phyloP scores from a whole-genome alignment of 2,888 invertebrate genomes.

The Leucania comma region DNA sequence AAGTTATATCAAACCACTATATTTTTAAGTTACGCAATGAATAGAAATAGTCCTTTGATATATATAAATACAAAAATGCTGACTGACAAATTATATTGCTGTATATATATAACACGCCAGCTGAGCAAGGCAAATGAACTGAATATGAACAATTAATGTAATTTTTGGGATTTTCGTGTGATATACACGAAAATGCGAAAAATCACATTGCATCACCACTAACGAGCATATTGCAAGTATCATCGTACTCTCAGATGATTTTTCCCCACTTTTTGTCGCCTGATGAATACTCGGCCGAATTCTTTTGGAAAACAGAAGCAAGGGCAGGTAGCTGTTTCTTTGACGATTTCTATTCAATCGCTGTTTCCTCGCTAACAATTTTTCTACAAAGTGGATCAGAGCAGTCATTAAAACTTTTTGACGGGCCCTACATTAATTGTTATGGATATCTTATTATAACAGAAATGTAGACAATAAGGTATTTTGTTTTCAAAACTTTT shows the following conservation, averaged over 20 bases:
- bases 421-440: slow-evolving; percentile 82
- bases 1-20: background rate
- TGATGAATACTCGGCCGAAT: slow-evolving; percentile 11
- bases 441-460: slow-evolving; percentile 82
- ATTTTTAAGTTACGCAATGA: background rate
- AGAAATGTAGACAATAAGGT: slow-evolving; percentile 68
- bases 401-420: slow-evolving; percentile 87
- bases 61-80: no score
- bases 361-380: slow-evolving; percentile 67
- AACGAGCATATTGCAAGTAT: background rate
- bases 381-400: slow-evolving; percentile 74
- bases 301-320: slow-evolving; percentile 34
- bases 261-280: background rate
- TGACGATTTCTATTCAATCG: slow-evolving; percentile 77
- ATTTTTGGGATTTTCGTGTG: no score
- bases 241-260: background rate
- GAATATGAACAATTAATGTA: no score
- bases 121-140: no score
- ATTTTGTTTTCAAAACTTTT: slow-evolving; percentile 56
- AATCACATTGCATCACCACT: background rate
- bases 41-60: no score
- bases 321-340: slow-evolving; percentile 66
- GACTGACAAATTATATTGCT: no score
- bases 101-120: no score
- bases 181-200: background rate